Evolutionary conservation across 1,140 invertebrate species (phyloP), one percentile per base, ranked within the genome.

Genomic region (Drosophila elegans): DNA sequence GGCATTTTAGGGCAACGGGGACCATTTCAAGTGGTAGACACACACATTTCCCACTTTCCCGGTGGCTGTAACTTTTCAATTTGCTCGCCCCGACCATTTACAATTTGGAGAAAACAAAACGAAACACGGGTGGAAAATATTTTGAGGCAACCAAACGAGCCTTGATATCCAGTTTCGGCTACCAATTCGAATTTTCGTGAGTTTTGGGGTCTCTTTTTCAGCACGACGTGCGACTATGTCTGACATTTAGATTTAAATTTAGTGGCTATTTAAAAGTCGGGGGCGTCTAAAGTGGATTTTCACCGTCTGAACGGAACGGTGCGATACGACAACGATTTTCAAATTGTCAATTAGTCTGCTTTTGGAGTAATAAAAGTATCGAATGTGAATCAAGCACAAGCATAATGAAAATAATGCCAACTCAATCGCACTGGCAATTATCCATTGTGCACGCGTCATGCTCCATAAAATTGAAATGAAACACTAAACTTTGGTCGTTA

Each of bases 401-500:
- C 29, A 27, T 69, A 71, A 71, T 71, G 52, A 71, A 71, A 57
- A 49, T 34, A 57, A 71, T 53, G 13, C 16, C 44, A n/a, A 52
- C 7, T 39, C 42, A 54, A 52, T 59, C 53, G 67, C 61, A 29
- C 12, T 86, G 66, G 66, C 48, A 83, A 83, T 79, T 88, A 73
- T 88, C 79, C 79, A 66, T 82, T 88, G 74, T 75, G 63, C 82
- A 79, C 66, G 60, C 60, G 79, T 82, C 63, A 88, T 75, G 79
- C 79, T 76, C 72, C 71, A 86, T 86, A 88, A 86, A 88, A 73
- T 64, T 82, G 79, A 83, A 88, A 86, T 88, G 79, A 86, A 88
- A 86, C 76, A 88, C 74, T 88, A 76, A 82, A 88, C 67, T 88
- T 69, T 57, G 32, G 69, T 88, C 75, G 62, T 88, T 88, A 75